Conservation (phyloP, 2,888 invertebrate species). For the Drosophila seclusa region DNA sequence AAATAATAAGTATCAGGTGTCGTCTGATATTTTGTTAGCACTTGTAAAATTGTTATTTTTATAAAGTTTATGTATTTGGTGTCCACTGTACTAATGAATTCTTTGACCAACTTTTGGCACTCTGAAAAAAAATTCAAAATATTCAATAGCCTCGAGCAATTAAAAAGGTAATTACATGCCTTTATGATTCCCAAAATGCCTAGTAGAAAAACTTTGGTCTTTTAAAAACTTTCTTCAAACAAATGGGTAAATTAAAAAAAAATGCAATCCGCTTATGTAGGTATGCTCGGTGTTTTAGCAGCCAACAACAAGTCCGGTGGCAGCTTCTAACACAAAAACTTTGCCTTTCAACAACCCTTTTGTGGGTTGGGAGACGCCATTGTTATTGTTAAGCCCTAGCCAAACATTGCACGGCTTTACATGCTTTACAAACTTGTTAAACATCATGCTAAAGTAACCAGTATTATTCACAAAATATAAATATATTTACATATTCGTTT, state of each 20-base stretch:
- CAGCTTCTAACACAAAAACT: constrained; percentile 21
- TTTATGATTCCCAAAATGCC: constrained; percentile 53
- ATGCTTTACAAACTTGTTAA: constrained; percentile 10
- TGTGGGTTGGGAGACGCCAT: constrained; percentile 16
- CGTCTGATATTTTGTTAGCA: background rate
- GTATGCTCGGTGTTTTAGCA: constrained; percentile 30
- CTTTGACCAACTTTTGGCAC: constrained; percentile 24
- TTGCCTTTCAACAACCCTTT: constrained; percentile 31
- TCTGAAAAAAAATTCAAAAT: constrained; percentile 17
- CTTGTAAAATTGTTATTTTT: background rate
- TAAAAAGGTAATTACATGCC: constrained; percentile 38
- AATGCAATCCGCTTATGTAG: constrained; percentile 7
- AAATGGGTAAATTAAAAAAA: constrained; percentile 32
- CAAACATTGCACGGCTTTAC: constrained; percentile 10
- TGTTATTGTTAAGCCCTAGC: constrained; percentile 20
- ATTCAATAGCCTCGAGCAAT: constrained; percentile 29
- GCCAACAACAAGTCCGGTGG: constrained; percentile 16
- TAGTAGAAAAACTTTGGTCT: constrained; percentile 35
- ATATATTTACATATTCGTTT: background rate
- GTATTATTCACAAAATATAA: background rate
- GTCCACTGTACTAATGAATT: constrained; percentile 16
- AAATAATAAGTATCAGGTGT: background rate
- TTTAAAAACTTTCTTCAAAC: constrained; percentile 24
- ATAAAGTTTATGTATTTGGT: background rate
- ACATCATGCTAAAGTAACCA: background rate